These are phyloP conservation scores for Adineta ricciae DNA, from an alignment of 2,888 invertebrate genomes.

Conservation along the genomic window DNA sequence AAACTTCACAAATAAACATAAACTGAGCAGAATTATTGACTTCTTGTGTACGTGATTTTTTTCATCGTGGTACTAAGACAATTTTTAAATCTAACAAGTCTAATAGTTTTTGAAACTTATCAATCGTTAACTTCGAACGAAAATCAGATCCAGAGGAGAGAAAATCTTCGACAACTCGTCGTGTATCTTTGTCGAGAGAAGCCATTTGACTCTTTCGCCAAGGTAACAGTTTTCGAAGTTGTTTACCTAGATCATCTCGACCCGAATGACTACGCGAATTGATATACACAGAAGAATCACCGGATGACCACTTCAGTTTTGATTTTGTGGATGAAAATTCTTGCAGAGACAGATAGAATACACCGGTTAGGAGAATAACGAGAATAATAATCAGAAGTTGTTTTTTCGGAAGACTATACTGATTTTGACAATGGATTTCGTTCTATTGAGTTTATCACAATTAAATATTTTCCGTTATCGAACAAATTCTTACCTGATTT, in stretches of 20 bases:
- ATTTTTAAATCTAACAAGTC: neutral
- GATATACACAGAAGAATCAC: neutral
- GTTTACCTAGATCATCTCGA: neutral
- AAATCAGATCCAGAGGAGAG: neutral
- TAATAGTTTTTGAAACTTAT: neutral
- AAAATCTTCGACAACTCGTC: neutral
- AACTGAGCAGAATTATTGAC: neutral
- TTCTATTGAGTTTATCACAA: neutral
- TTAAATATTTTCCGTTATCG: neutral
- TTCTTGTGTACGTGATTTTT: neutral
- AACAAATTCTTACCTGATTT: neutral
- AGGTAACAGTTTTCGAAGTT: neutral
- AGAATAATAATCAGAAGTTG: neutral
- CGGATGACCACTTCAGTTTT: neutral
- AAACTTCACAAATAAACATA: neutral
- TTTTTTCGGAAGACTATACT: neutral
- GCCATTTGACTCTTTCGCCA: neutral
- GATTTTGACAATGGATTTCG: accelerated
- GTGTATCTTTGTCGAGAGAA: neutral
- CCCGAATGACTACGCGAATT: neutral
- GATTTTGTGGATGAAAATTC: neutral
- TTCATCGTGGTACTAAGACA: neutral
- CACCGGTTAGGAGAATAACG: neutral
- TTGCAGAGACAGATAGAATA: neutral
- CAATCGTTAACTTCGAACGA: neutral